Evolutionary conservation across 2,888 invertebrate genomes (phyloP).

Genomic region (Phyto melanocephala): DNA sequence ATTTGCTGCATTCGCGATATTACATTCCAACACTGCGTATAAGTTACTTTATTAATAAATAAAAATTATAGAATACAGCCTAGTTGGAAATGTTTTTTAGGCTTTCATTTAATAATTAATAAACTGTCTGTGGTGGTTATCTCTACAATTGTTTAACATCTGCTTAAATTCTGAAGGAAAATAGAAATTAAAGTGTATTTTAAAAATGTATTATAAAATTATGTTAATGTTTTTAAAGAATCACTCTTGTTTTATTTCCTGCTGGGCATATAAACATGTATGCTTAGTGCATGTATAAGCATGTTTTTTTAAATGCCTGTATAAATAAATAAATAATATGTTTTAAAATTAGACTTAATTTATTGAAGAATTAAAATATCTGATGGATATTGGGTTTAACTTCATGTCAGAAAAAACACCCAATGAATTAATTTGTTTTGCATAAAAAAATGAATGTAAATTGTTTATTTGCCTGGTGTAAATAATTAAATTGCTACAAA

Average conservation of each 20-base stretch:
- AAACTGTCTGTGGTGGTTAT: no score
- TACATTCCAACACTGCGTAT: slow-evolving; percentile 10
- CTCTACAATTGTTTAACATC: no score
- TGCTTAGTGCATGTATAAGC: neutral
- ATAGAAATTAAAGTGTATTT: no score
- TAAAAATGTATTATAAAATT: no score
- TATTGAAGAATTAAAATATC: slow-evolving; percentile 29
- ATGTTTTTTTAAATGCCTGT: neutral
- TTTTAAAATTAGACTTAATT: slow-evolving; percentile 26
- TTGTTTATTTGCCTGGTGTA: slow-evolving; percentile 2
- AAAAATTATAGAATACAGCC: neutral
- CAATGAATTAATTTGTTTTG: slow-evolving; percentile 15
- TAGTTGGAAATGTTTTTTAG: neutral
- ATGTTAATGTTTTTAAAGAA: no score
- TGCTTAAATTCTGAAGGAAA: no score
- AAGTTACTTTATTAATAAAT: slow-evolving; percentile 26
- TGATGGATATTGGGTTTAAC: slow-evolving; percentile 23
- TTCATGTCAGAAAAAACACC: neutral
- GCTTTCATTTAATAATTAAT: no score
- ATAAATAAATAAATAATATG: slow-evolving; percentile 10
- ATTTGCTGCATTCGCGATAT: neutral
- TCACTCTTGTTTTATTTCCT: no score
- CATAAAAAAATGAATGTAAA: neutral
- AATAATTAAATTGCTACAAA: slow-evolving; percentile 21
- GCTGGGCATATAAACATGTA: neutral